These are phyloP conservation scores for Apodemia zela DNA, from an alignment of 2,888 invertebrate genomes.

Conservation along the genomic window DNA sequence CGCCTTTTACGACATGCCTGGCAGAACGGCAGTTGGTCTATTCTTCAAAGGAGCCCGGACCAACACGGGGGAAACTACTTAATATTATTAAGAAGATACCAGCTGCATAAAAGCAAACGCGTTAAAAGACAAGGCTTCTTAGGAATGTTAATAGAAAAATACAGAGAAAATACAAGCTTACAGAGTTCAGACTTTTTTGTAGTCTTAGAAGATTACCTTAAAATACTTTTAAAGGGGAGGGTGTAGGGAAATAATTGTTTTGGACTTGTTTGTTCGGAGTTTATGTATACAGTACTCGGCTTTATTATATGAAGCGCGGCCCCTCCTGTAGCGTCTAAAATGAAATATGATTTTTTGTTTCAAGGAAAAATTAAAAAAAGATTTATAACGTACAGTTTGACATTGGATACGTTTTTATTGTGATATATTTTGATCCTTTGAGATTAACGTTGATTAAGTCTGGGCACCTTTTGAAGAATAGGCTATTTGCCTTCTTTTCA, in stretches of 20 bases:
- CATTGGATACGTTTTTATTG: background rate
- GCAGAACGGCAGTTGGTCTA: no score
- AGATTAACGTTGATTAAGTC: background rate
- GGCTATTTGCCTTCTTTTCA: no score
- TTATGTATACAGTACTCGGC: conserved; percentile 31
- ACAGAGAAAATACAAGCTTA: conserved; percentile 56
- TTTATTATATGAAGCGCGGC: conserved; percentile 27
- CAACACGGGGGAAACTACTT: no score
- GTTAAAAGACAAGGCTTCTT: conserved; percentile 40
- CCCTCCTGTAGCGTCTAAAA: conserved; percentile 15
- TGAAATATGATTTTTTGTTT: conserved; percentile 18
- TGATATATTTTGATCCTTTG: background rate
- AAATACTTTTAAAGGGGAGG: conserved; percentile 57
- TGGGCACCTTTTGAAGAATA: background rate
- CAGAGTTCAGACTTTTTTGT: conserved; percentile 64
- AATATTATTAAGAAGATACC: conserved; percentile 17
- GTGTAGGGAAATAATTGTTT: conserved; percentile 46
- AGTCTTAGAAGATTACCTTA: conserved; percentile 69
- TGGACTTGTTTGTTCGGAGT: conserved; percentile 44
- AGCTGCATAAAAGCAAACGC: conserved; percentile 28
- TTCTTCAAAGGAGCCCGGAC: no score
- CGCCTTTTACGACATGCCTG: no score
- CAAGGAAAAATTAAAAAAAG: conserved; percentile 20
- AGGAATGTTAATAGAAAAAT: conserved; percentile 24
- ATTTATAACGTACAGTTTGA: conserved; percentile 7